phyloP scores from a whole-genome alignment of 2,888 invertebrate species.

The Pyrrhia umbra region DNA sequence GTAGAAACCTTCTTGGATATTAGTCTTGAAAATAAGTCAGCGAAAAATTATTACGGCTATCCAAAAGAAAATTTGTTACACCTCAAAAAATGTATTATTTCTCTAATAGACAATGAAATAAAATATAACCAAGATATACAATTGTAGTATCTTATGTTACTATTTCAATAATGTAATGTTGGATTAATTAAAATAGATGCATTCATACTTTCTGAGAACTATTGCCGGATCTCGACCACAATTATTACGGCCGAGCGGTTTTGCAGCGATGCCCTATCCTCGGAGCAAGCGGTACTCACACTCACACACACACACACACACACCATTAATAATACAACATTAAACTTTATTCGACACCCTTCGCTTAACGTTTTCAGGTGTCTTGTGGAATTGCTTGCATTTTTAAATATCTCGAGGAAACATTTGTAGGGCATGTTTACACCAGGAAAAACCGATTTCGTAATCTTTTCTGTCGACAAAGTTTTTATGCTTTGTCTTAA shows the following conservation, averaged over 20 bases:
- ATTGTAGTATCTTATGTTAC: not conserved
- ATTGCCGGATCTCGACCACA: not conserved
- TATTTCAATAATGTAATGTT: conserved; percentile 2
- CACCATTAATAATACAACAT: not conserved
- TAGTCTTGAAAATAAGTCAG: too few relatives aligned
- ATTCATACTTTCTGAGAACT: conserved; percentile 26
- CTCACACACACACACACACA: too few relatives aligned
- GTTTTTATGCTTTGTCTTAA: not conserved
- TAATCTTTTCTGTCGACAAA: not conserved
- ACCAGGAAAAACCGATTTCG: not conserved
- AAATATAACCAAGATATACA: not conserved
- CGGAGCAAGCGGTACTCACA: not conserved
- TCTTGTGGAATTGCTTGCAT: not conserved
- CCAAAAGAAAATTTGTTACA: too few relatives aligned
- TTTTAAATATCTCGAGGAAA: not conserved
- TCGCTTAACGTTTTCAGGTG: not conserved
- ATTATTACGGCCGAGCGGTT: not conserved
- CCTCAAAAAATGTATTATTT: too few relatives aligned
- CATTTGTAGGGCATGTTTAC: not conserved
- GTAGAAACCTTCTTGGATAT: too few relatives aligned
- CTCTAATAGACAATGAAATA: too few relatives aligned
- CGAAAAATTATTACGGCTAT: too few relatives aligned
- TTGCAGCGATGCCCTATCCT: not conserved
- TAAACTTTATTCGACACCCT: not conserved
- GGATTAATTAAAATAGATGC: conserved; percentile 20